A percentile compares a stretch with the other conserved stretches of the same genome.
Conservation (phyloP, 2,888 invertebrate genomes). For the Meghimatium bilineatum region DNA sequence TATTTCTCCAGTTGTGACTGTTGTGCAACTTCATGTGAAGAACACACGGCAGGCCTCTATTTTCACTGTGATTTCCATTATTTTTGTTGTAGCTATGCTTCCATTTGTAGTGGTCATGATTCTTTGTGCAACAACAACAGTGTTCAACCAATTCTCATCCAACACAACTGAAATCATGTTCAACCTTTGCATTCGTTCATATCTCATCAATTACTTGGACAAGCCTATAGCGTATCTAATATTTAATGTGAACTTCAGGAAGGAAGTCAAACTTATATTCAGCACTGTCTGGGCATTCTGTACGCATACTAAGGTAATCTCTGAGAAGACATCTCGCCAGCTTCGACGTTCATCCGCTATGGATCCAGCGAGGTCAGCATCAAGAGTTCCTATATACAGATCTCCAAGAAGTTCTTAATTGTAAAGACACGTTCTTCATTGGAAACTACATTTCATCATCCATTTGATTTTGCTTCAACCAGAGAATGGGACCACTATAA, state of each 20-base stretch:
- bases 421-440: neutral
- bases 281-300: constrained; percentile 47
- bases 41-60: constrained; percentile 63
- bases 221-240: constrained; percentile 67
- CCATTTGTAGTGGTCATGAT: constrained; percentile 64
- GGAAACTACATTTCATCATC: neutral
- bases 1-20: constrained; percentile 17
- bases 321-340: constrained; percentile 20
- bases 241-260: constrained; percentile 59
- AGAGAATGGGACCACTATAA: too few species aligned
- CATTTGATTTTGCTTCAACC: too few species aligned
- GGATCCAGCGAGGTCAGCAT: constrained; percentile 31
- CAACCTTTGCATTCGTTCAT: constrained; percentile 65
- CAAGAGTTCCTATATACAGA: constrained; percentile 45
- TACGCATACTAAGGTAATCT: neutral
- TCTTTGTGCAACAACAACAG: constrained; percentile 58
- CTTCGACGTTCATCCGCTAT: constrained; percentile 18
- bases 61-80: constrained; percentile 63
- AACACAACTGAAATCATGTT: constrained; percentile 58
- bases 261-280: constrained; percentile 54
- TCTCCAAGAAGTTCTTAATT: constrained; percentile 28
- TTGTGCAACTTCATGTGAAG: constrained; percentile 51
- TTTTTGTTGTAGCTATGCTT: constrained; percentile 62
- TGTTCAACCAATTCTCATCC: constrained; percentile 57
- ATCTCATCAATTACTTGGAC: constrained; percentile 65